Base-by-base conservation (phyloP, 2,888 invertebrate species). In the Plebejus argus region DNA sequence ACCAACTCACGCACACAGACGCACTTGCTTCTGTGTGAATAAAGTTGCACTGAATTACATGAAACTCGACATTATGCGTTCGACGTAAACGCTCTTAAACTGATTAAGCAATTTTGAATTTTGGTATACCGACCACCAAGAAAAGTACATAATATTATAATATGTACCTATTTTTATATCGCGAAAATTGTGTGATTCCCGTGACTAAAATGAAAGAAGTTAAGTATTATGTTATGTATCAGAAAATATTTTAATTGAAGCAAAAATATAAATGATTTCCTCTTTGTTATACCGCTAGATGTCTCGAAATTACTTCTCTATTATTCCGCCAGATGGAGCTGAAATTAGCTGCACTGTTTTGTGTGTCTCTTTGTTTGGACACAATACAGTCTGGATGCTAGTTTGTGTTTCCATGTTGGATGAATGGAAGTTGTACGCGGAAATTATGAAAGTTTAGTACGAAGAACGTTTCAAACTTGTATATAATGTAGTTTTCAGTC, bases 331-430 rank as follows among this genome's bases (percentile, higher is more conserved):
- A 72, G 72, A 72, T 45, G 45, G 72, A 4, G 45, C 39, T n/a
- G 20, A 5, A 70, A 71, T 39, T 71, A n/a, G 71, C 71, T 20
- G n/a, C 77, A 61, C 79, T 77, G 77, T 77, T 88, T 79, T 82
- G 85, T 82, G 78, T 82, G 80, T 78, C 80, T 85, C 83, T 84
- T 89, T 90, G 89, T 90, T 86, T 84, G 81, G 77, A 79, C 83
- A 89, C 89, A 89, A 90, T 89, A 82, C 83, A 82, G 87, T 85
- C 85, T 86, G 84, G 35, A 39, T 28, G 18, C 71, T 86, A 85
- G 79, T 76, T 78, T 76, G 70, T 53, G 84, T 83, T 84, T 79
- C 79, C 79, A 28, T 66, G 66, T 28, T 61, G 6, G 0, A 28
- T 66, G 28, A 12, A 10, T 61, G 8, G n/a, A 61, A 28, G 12